Percentiles rank a stretch among this genome's conserved stretches.
These are phyloP conservation scores for Platycheirus rosarum DNA, from an alignment of 2,888 invertebrate genomes.

Conservation along the genomic window DNA sequence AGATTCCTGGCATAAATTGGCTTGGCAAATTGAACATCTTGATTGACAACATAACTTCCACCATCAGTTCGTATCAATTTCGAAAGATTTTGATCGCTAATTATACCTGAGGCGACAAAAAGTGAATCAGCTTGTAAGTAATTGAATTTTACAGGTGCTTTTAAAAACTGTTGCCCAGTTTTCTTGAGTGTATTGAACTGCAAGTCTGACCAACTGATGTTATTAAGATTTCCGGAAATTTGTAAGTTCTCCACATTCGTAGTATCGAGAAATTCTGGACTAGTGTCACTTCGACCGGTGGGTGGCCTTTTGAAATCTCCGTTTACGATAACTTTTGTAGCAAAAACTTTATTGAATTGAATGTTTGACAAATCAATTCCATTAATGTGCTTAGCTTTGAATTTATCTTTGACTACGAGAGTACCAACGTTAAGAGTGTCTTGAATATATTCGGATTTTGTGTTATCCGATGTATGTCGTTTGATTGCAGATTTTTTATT, in stretches of 20 bases:
- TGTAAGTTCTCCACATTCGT: conserved; percentile 82
- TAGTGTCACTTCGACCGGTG: conserved; percentile 42
- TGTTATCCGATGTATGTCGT: conserved; percentile 50
- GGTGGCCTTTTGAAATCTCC: conserved; percentile 65
- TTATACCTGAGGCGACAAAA: conserved; percentile 75
- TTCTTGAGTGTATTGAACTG: conserved; percentile 83
- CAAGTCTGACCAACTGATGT: conserved; percentile 82
- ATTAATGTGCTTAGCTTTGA: conserved; percentile 77
- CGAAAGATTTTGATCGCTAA: conserved; percentile 77
- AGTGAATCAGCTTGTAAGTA: conserved; percentile 79
- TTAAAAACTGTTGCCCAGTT: conserved; percentile 83
- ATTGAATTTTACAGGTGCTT: conserved; percentile 75
- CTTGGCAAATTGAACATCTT: conserved; percentile 82
- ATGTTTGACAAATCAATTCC: conserved; percentile 75
- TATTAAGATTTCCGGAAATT: conserved; percentile 83
- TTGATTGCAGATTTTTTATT: conserved; percentile 57
- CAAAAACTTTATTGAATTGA: conserved; percentile 77
- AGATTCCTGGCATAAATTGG: conserved; percentile 81
- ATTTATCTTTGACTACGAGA: conserved; percentile 76
- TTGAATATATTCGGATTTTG: conserved; percentile 75
- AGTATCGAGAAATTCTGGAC: conserved; percentile 61
- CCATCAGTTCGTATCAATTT: conserved; percentile 81
- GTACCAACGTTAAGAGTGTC: conserved; percentile 77
- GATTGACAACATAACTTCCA: conserved; percentile 82
- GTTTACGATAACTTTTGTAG: conserved; percentile 76